A percentile compares a stretch with the other conserved stretches of the same genome.
These are phyloP conservation scores for Drosophila merina DNA, from an alignment of 2,888 invertebrate species.

Conservation along the genomic window DNA sequence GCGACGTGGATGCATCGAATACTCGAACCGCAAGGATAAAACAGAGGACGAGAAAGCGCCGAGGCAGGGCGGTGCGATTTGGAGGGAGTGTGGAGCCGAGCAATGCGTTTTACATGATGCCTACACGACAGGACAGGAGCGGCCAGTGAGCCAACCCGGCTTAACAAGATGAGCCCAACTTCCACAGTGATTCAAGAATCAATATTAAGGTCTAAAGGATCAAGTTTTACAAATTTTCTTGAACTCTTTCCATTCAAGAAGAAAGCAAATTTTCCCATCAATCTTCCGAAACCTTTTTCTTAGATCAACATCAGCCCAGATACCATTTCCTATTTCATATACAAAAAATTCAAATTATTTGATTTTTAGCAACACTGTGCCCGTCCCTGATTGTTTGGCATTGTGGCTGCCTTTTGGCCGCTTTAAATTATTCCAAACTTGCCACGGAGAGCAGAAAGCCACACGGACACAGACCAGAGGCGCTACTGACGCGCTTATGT, in stretches of 20 bases:
- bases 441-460: constrained; percentile 50
- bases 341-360: neutral
- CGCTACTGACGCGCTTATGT: constrained; percentile 79
- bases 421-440: constrained; percentile 73
- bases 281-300: too few species aligned
- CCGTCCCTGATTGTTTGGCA: constrained; percentile 24
- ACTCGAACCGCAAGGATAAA: constrained; percentile 14
- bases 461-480: constrained; percentile 63
- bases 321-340: too few species aligned
- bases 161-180: constrained; percentile 66
- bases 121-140: constrained; percentile 74
- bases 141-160: constrained; percentile 48
- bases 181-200: constrained; percentile 16
- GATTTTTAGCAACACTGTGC: constrained; percentile 24
- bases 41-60: constrained; percentile 6
- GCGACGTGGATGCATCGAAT: constrained; percentile 55
- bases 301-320: too few species aligned
- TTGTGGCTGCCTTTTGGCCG: constrained; percentile 43
- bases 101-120: constrained; percentile 74
- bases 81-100: constrained; percentile 20
- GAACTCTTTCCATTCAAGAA: too few species aligned
- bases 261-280: too few species aligned
- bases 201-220: neutral
- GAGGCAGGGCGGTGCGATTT: too few species aligned
- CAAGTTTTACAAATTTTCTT: too few species aligned